Evolutionary conservation across 1,140 invertebrate species (phyloP).

Genomic region (Formica selysi): DNA sequence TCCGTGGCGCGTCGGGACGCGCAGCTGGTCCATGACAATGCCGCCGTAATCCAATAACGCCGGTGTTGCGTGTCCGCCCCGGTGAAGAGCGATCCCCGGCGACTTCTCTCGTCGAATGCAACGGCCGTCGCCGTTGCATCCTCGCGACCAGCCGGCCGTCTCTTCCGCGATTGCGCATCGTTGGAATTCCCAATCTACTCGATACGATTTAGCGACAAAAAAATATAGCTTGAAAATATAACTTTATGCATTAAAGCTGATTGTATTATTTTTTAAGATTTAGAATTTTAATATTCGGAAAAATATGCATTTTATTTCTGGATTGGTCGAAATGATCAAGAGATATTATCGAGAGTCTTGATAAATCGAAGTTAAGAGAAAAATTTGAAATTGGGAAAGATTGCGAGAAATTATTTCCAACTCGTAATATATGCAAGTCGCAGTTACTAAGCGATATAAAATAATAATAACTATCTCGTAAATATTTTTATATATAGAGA

Average conservation of each 20-base stretch:
- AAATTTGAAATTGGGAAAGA: not conserved
- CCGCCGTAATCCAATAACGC: slow-evolving; percentile 80
- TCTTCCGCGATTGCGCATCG: slow-evolving; percentile 36
- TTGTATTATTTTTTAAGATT: not conserved
- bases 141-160: slow-evolving; percentile 41
- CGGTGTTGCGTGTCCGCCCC: slow-evolving; percentile 62
- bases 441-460: too few species aligned
- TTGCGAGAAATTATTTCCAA: not conserved
- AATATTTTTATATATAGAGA: not conserved
- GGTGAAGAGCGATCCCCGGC: slow-evolving; percentile 46
- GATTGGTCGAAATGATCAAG: not conserved
- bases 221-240: slow-evolving; percentile 1
- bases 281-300: too few species aligned
- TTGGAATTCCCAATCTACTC: not conserved
- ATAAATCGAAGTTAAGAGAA: not conserved
- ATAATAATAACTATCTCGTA: too few species aligned
- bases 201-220: not conserved
- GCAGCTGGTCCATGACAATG: slow-evolving; percentile 77
- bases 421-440: not conserved
- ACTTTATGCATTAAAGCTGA: not conserved
- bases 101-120: slow-evolving; percentile 31
- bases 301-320: not conserved
- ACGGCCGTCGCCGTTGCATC: slow-evolving; percentile 49
- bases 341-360: not conserved
- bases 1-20: slow-evolving; percentile 60